Evolutionary conservation across 2,888 invertebrate genomes (phyloP).

Genomic region (Fragum whitleyi): DNA sequence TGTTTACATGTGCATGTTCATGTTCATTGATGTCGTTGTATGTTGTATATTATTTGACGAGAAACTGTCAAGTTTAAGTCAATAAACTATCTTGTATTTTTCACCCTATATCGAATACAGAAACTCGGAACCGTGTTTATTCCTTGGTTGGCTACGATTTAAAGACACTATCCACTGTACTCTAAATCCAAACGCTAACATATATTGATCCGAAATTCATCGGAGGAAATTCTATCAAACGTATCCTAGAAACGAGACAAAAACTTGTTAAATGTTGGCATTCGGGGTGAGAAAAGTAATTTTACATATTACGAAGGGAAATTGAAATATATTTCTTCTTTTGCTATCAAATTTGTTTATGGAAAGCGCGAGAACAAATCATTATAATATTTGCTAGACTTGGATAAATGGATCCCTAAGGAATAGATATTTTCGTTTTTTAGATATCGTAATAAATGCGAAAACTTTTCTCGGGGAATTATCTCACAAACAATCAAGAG

Average conservation of each 20-base stretch:
- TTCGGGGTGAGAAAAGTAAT: background rate
- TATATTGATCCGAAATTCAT: background rate
- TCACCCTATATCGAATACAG: too few species aligned
- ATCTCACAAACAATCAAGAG: background rate
- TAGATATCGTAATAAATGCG: background rate
- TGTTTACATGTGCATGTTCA: too few species aligned
- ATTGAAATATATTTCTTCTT: constrained; percentile 1
- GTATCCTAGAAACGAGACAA: background rate
- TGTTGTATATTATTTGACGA: too few species aligned
- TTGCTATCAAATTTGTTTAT: background rate
- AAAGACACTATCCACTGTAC: too few species aligned
- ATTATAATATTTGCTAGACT: constrained; percentile 1
- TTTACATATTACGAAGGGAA: background rate
- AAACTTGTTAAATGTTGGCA: constrained; percentile 4
- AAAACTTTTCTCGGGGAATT: background rate
- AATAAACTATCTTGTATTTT: too few species aligned
- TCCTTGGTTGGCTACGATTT: too few species aligned
- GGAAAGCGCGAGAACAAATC: background rate
- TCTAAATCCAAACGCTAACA: background rate
- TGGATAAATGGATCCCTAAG: background rate
- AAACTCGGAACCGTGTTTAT: too few species aligned
- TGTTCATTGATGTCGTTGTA: too few species aligned
- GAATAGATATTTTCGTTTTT: background rate
- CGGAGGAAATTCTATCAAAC: constrained; percentile 1
- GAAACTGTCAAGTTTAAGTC: too few species aligned